Evolutionary conservation across 2,888 invertebrate species (phyloP).

Genomic region (Schizaphis graminum): DNA sequence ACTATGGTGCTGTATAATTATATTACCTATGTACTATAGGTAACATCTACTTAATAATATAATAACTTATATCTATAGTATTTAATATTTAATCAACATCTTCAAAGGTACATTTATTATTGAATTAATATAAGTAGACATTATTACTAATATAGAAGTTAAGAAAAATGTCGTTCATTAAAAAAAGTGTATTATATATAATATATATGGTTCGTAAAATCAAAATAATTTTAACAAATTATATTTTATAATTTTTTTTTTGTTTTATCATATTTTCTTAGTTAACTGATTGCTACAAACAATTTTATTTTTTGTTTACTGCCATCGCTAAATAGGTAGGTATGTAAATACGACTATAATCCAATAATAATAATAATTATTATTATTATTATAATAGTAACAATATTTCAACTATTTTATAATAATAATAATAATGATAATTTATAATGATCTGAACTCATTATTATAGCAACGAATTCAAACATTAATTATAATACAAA

Average conservation of each 20-base stretch:
- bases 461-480: not conserved
- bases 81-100: not conserved
- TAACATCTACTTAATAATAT: not conserved
- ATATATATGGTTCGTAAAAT: not conserved
- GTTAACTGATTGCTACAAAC: not conserved
- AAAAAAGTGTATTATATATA: not conserved
- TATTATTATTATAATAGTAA: not conserved
- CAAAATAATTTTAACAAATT: not conserved
- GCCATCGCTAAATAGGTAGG: not conserved
- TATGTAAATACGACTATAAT: not conserved
- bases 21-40: not conserved
- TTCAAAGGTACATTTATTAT: not conserved
- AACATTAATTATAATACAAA: slow-evolving; percentile 18
- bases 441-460: not conserved
- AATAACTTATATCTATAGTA: not conserved
- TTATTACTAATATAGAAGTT: not conserved
- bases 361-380: not conserved
- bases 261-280: not conserved
- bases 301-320: not conserved
- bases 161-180: not conserved
- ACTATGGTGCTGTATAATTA: not conserved
- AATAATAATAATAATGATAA: too few species aligned
- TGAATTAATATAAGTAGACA: not conserved
- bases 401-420: not conserved
- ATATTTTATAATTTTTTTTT: not conserved